These are phyloP conservation scores for Drosophila mimetica DNA, from an alignment of 2,888 invertebrate genomes.

Conservation along the genomic window DNA sequence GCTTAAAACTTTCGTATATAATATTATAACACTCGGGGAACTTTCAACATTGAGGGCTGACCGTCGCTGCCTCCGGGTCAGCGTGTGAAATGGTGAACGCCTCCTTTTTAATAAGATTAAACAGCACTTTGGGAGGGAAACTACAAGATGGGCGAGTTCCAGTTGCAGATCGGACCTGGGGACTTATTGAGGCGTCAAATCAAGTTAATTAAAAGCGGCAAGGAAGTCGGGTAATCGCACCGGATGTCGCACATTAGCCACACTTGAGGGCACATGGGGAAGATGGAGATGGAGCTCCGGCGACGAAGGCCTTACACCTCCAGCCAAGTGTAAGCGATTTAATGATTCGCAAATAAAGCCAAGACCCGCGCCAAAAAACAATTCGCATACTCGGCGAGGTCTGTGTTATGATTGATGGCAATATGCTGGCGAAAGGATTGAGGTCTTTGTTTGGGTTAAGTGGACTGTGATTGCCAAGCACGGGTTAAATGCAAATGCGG, in stretches of 20 bases:
- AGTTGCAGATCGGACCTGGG: conserved; percentile 1
- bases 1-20: neutral
- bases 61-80: conserved; percentile 42
- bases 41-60: conserved; percentile 12
- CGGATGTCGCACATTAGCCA: conserved; percentile 82
- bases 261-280: conserved; percentile 70
- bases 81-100: conserved; percentile 45
- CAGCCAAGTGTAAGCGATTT: conserved; percentile 77
- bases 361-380: conserved; percentile 70
- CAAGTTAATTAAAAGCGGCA: conserved; percentile 81
- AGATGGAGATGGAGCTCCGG: conserved; percentile 31
- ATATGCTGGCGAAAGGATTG: conserved; percentile 67
- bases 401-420: conserved; percentile 70
- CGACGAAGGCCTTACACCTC: conserved; percentile 65
- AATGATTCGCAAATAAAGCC: conserved; percentile 69
- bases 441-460: conserved; percentile 61
- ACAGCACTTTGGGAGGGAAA: conserved; percentile 50
- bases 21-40: conserved; percentile 4
- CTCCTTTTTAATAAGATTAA: conserved; percentile 62
- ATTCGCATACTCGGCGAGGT: conserved; percentile 8
- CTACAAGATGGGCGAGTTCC: conserved; percentile 14
- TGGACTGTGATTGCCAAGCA: conserved; percentile 68
- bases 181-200: conserved; percentile 81
- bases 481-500: conserved; percentile 57
- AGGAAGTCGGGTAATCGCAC: conserved; percentile 51